These are phyloP conservation scores for Ryuthela nishihirai DNA, from an alignment of 2,888 invertebrate species.

Conservation along the genomic window DNA sequence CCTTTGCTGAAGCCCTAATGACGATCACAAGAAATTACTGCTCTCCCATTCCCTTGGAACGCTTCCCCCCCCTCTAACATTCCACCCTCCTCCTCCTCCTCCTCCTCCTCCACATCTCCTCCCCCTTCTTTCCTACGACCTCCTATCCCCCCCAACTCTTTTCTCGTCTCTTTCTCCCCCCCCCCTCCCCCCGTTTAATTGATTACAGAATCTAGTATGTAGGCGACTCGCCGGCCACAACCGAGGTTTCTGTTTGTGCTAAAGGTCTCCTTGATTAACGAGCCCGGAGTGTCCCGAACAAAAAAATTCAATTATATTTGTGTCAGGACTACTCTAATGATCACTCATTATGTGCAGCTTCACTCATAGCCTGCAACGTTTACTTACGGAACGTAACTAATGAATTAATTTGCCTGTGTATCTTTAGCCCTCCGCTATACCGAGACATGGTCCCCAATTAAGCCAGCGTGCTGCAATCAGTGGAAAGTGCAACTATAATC, in stretches of 20 bases:
- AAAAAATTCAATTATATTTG: slow-evolving; percentile 31
- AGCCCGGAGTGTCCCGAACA: too few relatives aligned
- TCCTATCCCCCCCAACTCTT: background rate
- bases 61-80: background rate
- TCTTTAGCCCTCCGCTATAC: slow-evolving; percentile 32
- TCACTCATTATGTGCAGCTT: slow-evolving; percentile 26
- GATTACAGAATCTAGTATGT: slow-evolving; percentile 13
- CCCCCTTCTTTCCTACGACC: background rate
- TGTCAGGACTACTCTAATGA: slow-evolving; percentile 32
- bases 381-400: slow-evolving; percentile 25
- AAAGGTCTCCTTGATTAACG: too few relatives aligned
- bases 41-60: background rate
- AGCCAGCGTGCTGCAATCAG: slow-evolving; percentile 26
- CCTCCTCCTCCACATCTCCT: slow-evolving; percentile 3
- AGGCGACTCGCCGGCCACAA: too few relatives aligned
- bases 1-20: slow-evolving; percentile 23
- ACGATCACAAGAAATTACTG: slow-evolving; percentile 31
- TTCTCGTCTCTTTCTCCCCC: slow-evolving; percentile 2
- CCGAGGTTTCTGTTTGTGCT: too few relatives aligned
- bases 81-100: background rate
- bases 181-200: slow-evolving; percentile 19
- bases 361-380: slow-evolving; percentile 27
- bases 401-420: slow-evolving; percentile 36
- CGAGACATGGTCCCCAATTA: slow-evolving; percentile 31
- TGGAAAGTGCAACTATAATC: too few relatives aligned